Evolutionary conservation across 2,797 vertebrate genomes (phyloP).

Genomic region (Danionella dracula): DNA sequence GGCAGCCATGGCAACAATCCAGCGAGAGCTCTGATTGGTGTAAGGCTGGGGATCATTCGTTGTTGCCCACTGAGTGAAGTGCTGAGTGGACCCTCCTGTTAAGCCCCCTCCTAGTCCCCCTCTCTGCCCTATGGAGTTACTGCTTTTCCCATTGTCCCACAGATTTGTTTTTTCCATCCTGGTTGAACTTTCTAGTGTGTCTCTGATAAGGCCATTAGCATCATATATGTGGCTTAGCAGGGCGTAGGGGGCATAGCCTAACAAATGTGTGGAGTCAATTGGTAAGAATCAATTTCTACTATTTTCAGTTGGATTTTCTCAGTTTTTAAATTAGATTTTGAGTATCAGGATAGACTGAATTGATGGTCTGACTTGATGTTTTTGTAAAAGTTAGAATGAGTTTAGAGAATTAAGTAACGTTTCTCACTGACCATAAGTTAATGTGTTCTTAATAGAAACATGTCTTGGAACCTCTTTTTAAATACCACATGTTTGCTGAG

Average conservation of each 20-base stretch:
- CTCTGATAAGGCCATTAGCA: conserved; percentile 54
- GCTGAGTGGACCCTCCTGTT: conserved; percentile 73
- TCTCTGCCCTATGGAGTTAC: conserved; percentile 36
- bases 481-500: no score
- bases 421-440: no score
- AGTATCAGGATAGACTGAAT: neutral
- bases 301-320: neutral
- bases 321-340: neutral
- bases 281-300: conserved; percentile 62
- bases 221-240: conserved; percentile 69
- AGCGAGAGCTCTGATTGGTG: conserved; percentile 56
- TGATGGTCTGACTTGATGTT: no score
- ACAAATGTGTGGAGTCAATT: conserved; percentile 75
- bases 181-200: conserved; percentile 70
- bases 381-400: no score
- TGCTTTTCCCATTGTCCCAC: conserved; percentile 64
- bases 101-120: conserved; percentile 25
- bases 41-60: conserved; percentile 40
- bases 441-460: no score
- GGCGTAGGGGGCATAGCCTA: conserved; percentile 66
- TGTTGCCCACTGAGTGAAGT: conserved; percentile 62
- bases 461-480: no score
- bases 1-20: conserved; percentile 54
- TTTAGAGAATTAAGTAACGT: no score
- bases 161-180: conserved; percentile 61